Percentiles rank a stretch among this genome's conserved stretches.
phyloP scores from a whole-genome alignment of 2,888 invertebrate species.

The Myopa testacea region DNA sequence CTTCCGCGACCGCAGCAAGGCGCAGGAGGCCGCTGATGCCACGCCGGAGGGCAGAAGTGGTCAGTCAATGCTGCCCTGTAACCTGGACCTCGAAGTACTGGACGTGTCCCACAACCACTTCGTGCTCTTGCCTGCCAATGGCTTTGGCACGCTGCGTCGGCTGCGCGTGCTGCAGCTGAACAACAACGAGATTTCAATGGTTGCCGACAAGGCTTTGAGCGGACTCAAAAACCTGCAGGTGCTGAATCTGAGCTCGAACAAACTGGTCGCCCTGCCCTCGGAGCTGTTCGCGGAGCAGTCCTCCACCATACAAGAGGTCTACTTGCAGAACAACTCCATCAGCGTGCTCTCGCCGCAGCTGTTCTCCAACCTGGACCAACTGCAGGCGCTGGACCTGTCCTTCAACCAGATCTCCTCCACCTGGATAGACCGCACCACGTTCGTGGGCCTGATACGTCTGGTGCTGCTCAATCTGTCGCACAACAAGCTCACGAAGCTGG shows the following conservation, averaged over 20 bases:
- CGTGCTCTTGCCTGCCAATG: constrained; percentile 83
- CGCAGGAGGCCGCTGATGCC: constrained; percentile 45
- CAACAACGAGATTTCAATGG: constrained; percentile 89
- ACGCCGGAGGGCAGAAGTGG: constrained; percentile 41
- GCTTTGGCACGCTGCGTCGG: constrained; percentile 83
- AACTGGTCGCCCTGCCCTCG: constrained; percentile 87
- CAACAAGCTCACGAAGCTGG: constrained; percentile 84
- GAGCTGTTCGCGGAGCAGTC: constrained; percentile 85
- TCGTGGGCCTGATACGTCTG: constrained; percentile 87
- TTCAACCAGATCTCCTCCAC: constrained; percentile 87
- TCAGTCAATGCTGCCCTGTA: constrained; percentile 69
- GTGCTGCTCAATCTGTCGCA: constrained; percentile 88
- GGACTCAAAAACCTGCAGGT: constrained; percentile 85
- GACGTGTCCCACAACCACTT: constrained; percentile 89
- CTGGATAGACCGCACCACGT: constrained; percentile 87
- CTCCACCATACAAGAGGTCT: constrained; percentile 86
- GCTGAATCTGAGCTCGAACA: constrained; percentile 90
- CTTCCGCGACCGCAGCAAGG: constrained; percentile 75
- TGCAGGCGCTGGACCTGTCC: constrained; percentile 85
- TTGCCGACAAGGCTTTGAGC: constrained; percentile 84
- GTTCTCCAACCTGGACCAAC: constrained; percentile 85
- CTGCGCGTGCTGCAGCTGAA: constrained; percentile 85
- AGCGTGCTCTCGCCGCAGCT: constrained; percentile 86
- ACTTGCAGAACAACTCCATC: constrained; percentile 91
- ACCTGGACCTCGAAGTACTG: constrained; percentile 83